Base-by-base conservation (phyloP, 2,797 vertebrate species). In the Phataginus tricuspis region DNA sequence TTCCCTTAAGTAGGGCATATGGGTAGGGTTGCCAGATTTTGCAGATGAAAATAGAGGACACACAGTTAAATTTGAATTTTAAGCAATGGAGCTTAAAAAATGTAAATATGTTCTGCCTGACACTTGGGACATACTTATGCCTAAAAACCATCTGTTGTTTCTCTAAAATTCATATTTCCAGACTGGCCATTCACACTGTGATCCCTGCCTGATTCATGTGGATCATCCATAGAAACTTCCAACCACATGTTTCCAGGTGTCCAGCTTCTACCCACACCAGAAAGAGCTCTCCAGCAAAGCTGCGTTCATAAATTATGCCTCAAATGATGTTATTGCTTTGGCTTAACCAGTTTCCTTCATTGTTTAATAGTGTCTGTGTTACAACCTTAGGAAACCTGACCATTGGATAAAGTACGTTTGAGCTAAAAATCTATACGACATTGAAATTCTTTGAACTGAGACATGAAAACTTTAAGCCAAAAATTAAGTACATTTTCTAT, bases 161-260 rank as follows among this genome's bases (percentile, higher is more conserved):
- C 57, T 53, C 15, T 86, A 63, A 93, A 75, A 94, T 87, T 90
- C 31, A 92, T 84, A 80, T 80, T 75, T 95, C 49, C 18, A 59
- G 66, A 71, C 13, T 7, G 27, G 37, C 51, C 16, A 2, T 29
- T 4, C 5, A 31, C 4, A 13, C 16, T 16, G 16, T 25, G 55
- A 31, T 7, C 2, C 55, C 12, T 39, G 25, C 39, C 10, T 59
- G 21, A 66, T 16, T 39, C 45, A 31, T 9, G 19, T 5, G 23
- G 21, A 21, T 75, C 69, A 74, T 45, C 21, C 59, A 25, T 16
- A 61, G n/a, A 74, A 57, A 82, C 42, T 16, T 63, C 31, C 12
- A 84, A 19, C 4, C 29, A 13, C 1, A 0, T 86, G 29, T 55
- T 83, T 4, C 25, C 14, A 71, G 31, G 27, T n/a, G 7, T 29